Evolutionary conservation across 2,888 invertebrate genomes (phyloP), one percentile per base, ranked within the genome.

Genomic region (Caenorhabditis imperialis): DNA sequence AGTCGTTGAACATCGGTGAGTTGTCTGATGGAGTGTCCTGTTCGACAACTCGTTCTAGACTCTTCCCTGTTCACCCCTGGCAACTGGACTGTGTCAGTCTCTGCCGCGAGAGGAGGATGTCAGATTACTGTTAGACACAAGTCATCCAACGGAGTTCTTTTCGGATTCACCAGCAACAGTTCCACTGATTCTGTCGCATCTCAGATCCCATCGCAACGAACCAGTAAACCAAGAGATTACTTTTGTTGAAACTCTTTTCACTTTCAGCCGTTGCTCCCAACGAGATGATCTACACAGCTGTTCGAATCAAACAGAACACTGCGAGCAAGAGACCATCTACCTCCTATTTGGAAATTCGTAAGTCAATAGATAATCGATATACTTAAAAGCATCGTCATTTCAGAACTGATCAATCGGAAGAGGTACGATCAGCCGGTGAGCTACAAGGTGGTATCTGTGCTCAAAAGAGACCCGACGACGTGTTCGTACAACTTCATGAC

Each of bases 191-290:
- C 18, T 16, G 69, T 51, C 4, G 27, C 16, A n/a, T 37, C 69
- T 1, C 69, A 69, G 37, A 60, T 69, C 12, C 58, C 60, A 8
- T n/a, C 47, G 14, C 69, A 69, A 35, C 42, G 69, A 69, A 38
- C 25, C n/a, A 5, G 55, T 47, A 44, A 42, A 25, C n/a, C n/a
- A n/a, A n/a, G n/a, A n/a, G n/a, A n/a, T n/a, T n/a, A n/a, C 10
- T 30, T 30, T 7, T 7, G 30, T n/a, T 10, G 10, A 30, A 30
- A 30, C 30, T 7, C 30, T 6, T 30, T 7, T 30, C 18, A 18
- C 14, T 51, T 61, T 42, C 50, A 61, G 61, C 51, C 2, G 18
- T 25, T 2, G 12, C 16, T 5, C 20, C 27, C 20, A 50, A 48
- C 20, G 42, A 51, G n/a, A 33, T 37, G 16, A 54, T 63, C n/a